Evolutionary conservation across 2,888 invertebrate genomes (phyloP), one percentile per base, ranked within the genome.

Genomic region (Lymantria dispar): DNA sequence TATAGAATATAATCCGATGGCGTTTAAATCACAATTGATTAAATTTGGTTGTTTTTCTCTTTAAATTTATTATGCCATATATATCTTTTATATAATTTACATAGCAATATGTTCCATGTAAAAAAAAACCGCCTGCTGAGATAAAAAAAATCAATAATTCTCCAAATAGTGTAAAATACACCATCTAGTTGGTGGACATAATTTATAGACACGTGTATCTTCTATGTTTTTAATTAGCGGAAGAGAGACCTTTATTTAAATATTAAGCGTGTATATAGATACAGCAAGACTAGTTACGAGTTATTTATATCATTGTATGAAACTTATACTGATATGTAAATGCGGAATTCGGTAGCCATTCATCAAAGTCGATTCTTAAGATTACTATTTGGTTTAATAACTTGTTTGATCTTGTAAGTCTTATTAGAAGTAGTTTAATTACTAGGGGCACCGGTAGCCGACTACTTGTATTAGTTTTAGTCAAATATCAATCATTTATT

Each of bases 401-500:
- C 51, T 46, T 44, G 54, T 60, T 57, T 56, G 42, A 54, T 29
- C 58, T 57, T 63, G 57, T 14, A 47, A 59, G 52, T 40, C 52
- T 67, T 65, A 62, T 62, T 62, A 65, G 65, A 64, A 56, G 55
- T 60, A 52, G 68, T 69, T 70, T 75, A 68, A 71, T 71, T 72
- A 65, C 68, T 59, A 63, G 60, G 60, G 22, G 15, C 64, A 63
- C 68, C 75, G 60, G 80, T 78, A 82, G 78, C 80, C 79, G 73
- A 83, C 87, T 86, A 80, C 86, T 22, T 72, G 85, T 81, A 78
- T 87, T 78, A 75, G 73, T 79, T 74, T 74, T 70, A 75, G 77
- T 69, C 68, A 65, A 70, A 74, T 80, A 86, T 87, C 83, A 87
- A 88, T 88, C 86, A 85, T 59, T 55, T 14, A 47, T 58, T 72